Conservation (phyloP, 2,888 invertebrate genomes). For the Endomychus coccineus region DNA sequence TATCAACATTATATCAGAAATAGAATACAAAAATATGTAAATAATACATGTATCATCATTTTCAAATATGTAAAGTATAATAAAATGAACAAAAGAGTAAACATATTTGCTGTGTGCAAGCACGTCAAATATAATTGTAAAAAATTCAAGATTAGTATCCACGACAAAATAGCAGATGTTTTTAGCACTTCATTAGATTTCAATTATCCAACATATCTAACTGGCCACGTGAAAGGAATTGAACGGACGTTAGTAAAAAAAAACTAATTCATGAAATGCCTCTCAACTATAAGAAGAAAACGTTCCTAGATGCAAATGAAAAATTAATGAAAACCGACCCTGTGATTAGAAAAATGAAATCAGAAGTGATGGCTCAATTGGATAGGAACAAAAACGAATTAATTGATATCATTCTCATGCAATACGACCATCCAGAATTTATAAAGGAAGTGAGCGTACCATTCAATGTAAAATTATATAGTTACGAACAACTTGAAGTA, state of each 20-base stretch:
- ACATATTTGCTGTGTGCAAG: too few relatives aligned
- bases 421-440: not conserved
- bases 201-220: not conserved
- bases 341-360: not conserved
- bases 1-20: not conserved
- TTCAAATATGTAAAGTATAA: not conserved
- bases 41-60: not conserved
- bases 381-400: not conserved
- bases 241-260: too few relatives aligned
- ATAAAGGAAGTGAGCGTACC: not conserved
- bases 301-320: too few relatives aligned
- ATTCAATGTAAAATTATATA: not conserved
- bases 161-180: too few relatives aligned
- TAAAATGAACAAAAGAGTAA: not conserved
- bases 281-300: too few relatives aligned
- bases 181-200: too few relatives aligned
- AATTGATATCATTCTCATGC: not conserved
- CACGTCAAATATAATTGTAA: too few relatives aligned
- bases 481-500: not conserved
- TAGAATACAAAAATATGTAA: not conserved
- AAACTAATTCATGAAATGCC: too few relatives aligned
- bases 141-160: too few relatives aligned
- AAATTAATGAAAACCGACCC: not conserved
- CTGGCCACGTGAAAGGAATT: too few relatives aligned
- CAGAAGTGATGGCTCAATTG: not conserved